Evolutionary conservation across 2,888 invertebrate genomes (phyloP).

Genomic region (Uropetala carovei): DNA sequence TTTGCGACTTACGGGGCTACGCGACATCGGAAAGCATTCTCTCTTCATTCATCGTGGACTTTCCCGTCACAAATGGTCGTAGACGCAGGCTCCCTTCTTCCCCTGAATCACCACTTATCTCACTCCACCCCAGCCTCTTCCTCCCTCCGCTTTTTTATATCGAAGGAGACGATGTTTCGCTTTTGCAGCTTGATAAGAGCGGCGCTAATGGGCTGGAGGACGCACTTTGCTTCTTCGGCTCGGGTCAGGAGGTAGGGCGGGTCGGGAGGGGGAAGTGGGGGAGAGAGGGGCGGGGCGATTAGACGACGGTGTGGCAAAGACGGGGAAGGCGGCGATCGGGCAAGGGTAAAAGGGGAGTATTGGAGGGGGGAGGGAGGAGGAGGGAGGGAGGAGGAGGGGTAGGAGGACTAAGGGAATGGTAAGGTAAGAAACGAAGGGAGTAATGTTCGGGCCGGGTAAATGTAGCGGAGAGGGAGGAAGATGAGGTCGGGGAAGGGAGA

Average conservation of each 20-base stretch:
- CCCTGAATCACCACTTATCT: too few relatives aligned
- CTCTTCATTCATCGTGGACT: too few relatives aligned
- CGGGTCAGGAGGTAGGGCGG: not conserved
- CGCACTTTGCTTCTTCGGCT: not conserved
- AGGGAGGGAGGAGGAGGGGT: too few relatives aligned
- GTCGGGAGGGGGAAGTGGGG: not conserved
- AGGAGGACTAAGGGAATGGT: too few relatives aligned
- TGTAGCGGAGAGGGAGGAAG: not conserved
- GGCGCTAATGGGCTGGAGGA: conserved; percentile 13
- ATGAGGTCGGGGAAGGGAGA: not conserved
- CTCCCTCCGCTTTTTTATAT: not conserved
- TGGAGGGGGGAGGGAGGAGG: too few relatives aligned
- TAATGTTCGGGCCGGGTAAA: not conserved
- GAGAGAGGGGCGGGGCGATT: not conserved
- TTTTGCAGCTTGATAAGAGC: conserved; percentile 25
- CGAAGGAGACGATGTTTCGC: not conserved
- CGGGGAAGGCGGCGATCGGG: not conserved
- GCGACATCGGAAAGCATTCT: too few relatives aligned
- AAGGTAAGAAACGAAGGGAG: not conserved
- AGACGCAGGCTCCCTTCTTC: too few relatives aligned
- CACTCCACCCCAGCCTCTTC: not conserved
- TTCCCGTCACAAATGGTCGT: too few relatives aligned
- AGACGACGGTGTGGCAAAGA: not conserved
- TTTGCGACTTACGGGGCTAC: too few relatives aligned
- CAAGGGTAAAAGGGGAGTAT: not conserved